These are phyloP conservation scores for Crocodylus rhombifer DNA, from an alignment of 2,797 vertebrate genomes.

Conservation along the genomic window DNA sequence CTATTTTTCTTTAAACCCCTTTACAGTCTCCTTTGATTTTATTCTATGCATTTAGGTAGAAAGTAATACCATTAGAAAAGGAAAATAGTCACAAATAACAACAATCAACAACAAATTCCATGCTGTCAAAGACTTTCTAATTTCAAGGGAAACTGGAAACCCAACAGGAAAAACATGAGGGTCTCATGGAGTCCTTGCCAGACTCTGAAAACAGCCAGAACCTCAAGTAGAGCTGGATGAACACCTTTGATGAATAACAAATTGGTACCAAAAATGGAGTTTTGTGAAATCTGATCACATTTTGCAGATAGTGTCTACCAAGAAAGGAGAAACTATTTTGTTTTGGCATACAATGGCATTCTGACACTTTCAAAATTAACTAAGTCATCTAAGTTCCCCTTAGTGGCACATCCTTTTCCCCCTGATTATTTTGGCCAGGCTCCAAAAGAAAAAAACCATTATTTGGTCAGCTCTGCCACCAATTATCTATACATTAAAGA, in stretches of 20 bases:
- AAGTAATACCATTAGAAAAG: background rate
- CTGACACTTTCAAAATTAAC: no score
- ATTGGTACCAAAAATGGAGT: background rate
- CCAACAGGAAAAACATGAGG: background rate
- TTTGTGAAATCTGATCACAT: background rate
- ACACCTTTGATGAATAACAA: background rate
- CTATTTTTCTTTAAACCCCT: no score
- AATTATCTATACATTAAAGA: no score
- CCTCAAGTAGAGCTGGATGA: background rate
- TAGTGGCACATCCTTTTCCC: no score
- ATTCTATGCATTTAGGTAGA: background rate
- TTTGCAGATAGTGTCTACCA: background rate
- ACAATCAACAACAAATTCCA: background rate
- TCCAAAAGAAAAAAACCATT: no score
- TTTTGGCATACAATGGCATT: background rate
- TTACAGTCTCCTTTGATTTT: no score
- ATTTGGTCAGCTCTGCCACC: no score
- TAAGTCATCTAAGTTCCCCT: no score
- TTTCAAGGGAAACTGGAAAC: background rate
- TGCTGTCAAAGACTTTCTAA: background rate
- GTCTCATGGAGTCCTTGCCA: background rate
- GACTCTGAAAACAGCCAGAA: no score
- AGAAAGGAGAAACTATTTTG: background rate
- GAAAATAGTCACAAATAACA: no score
- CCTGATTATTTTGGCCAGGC: no score